Base-by-base conservation (phyloP, 2,888 invertebrate genomes). In the Zygogramma bicolorata region DNA sequence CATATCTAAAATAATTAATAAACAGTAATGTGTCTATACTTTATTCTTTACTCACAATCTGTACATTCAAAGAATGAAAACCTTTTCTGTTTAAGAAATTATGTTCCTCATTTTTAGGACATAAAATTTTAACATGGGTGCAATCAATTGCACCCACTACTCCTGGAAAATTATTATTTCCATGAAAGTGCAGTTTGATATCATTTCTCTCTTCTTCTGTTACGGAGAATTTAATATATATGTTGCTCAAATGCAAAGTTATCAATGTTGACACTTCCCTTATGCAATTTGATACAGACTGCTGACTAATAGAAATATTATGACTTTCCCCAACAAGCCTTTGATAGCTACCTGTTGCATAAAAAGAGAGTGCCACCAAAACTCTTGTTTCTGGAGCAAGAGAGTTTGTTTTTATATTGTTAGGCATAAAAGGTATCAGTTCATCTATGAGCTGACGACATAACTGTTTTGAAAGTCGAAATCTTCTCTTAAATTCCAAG, bases 301-400 rank as follows among this genome's bases (percentile, higher is more conserved):
- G 59, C 58, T 70, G 70, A 34, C 58, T 65, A 27, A 70, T 65
- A 59, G 59, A 70, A 8, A 57, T 57, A 53, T 49, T 34, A 40
- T 61, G 53, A 20, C 59, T 65, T 18, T 42, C 42, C 4, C 65
- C 70, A 59, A 65, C 42, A 31, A 65, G 53, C 31, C 70, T 58
- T 60, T 70, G 70, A 65, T 70, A 70, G 60, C 70, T 65, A 27
- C 70, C 70, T 25, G 65, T 70, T 22, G 65, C 70, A 58, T 65
- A 65, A 42, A 70, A 65, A n/a, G 57, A 65, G 18, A 70, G 59
- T 38, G 70, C 60, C 27, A 65, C 59, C 40, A 70, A 60, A 42
- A 65, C 49, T 20, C 31, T 70, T 20, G 31, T 58, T 46, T 29
- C 42, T 15, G 59, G 34, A 65, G 38, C 58, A n/a, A 69, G 57